These are phyloP conservation scores for Nesometra sesokonis DNA, from an alignment of 35 echinoderm and acorn worm species.

Conservation along the genomic window DNA sequence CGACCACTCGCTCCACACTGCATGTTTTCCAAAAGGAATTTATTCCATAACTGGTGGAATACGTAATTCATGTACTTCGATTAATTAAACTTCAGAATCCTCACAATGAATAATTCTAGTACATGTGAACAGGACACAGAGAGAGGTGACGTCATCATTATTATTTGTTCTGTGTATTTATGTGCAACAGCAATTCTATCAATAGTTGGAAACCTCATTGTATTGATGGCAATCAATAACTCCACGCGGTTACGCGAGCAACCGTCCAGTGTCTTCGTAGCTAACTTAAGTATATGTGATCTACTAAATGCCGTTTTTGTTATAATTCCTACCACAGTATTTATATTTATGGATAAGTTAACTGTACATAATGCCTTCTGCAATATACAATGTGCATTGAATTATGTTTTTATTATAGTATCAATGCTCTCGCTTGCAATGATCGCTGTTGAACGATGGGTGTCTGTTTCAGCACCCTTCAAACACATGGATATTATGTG, in stretches of 20 bases:
- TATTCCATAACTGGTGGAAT: no score
- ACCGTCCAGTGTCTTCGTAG: slow-evolving; percentile 10
- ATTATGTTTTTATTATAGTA: slow-evolving; percentile 44
- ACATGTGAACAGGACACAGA: background rate
- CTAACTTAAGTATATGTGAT: slow-evolving; percentile 43
- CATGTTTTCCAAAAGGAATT: no score
- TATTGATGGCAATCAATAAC: slow-evolving; percentile 19
- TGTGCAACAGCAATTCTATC: slow-evolving; percentile 16
- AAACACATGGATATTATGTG: slow-evolving; percentile 21
- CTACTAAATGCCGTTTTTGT: slow-evolving; percentile 29
- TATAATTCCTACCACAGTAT: background rate
- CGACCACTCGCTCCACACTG: no score
- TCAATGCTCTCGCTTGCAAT: slow-evolving; percentile 37
- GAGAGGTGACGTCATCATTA: background rate
- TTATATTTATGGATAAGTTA: slow-evolving; percentile 1
- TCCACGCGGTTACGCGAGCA: slow-evolving; percentile 22
- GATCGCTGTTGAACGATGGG: slow-evolving; percentile 28
- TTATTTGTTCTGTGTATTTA: background rate
- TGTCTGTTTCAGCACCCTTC: background rate
- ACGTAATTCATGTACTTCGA: no score
- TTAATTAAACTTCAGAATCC: no score
- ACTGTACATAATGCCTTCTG: background rate
- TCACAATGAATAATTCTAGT: no score
- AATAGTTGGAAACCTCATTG: slow-evolving; percentile 26
- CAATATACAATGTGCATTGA: slow-evolving; percentile 40